phyloP scores from a whole-genome alignment of 1,140 invertebrate species.

The Hydropsyche tenuis region DNA sequence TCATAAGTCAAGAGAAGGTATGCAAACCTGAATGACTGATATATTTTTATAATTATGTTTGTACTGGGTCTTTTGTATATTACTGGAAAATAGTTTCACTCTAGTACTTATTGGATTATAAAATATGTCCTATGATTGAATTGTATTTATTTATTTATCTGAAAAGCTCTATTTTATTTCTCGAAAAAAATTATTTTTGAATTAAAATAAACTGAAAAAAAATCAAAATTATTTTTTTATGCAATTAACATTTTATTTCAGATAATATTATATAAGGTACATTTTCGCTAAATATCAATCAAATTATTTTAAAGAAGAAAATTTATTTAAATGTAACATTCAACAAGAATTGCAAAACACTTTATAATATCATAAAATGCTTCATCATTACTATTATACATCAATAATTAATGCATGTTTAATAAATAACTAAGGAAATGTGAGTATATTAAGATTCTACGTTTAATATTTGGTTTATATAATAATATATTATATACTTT shows the following conservation, averaged over 20 bases:
- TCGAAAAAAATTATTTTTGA: not conserved
- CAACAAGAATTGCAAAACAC: too few relatives aligned
- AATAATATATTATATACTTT: not conserved
- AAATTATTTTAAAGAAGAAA: too few relatives aligned
- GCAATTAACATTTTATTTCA: not conserved
- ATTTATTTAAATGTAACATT: too few relatives aligned
- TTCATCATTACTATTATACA: too few relatives aligned
- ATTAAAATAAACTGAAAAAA: not conserved
- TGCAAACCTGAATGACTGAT: constrained; percentile 2
- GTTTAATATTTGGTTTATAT: not conserved
- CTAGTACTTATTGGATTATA: not conserved
- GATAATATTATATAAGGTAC: not conserved
- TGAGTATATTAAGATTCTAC: not conserved
- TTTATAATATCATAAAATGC: too few relatives aligned
- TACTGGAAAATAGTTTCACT: not conserved
- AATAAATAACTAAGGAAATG: not conserved
- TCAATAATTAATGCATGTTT: too few relatives aligned
- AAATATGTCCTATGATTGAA: too few relatives aligned
- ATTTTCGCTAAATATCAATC: not conserved
- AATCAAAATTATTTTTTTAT: not conserved
- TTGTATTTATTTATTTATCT: too few relatives aligned
- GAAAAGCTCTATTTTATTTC: too few relatives aligned
- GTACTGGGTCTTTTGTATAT: not conserved
- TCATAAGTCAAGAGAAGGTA: constrained; percentile 6
- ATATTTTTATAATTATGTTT: constrained; percentile 4